phyloP scores from a whole-genome alignment of 2,797 vertebrate species.

The Coreius guichenoti region DNA sequence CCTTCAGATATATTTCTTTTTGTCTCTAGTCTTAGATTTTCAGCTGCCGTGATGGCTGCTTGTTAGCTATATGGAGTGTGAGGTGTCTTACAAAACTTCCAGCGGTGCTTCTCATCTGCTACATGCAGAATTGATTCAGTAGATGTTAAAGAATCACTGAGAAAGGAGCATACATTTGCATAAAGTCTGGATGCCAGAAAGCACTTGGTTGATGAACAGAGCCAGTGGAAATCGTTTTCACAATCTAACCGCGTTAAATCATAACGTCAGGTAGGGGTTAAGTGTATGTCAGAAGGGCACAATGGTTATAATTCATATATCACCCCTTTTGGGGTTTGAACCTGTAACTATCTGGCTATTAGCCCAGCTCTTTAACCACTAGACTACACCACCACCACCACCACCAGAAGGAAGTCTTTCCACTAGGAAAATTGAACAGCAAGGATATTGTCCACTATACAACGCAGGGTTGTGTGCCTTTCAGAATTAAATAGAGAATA shows the following conservation, averaged over 20 bases:
- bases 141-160: slow-evolving; percentile 2
- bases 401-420: slow-evolving; percentile 15
- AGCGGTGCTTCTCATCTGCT: background rate
- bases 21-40: slow-evolving; percentile 12
- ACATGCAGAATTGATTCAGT: background rate
- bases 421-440: slow-evolving; percentile 6
- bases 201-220: slow-evolving; percentile 21
- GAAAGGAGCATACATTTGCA: slow-evolving; percentile 13
- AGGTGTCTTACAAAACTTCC: slow-evolving; percentile 28
- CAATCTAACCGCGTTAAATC: slow-evolving; percentile 7
- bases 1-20: slow-evolving; percentile 17
- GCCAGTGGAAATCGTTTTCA: slow-evolving; percentile 10
- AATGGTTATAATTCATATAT: slow-evolving; percentile 21
- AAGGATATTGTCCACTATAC: slow-evolving; percentile 10
- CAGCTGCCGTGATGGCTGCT: slow-evolving; percentile 9
- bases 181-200: background rate
- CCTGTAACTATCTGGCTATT: slow-evolving; percentile 26
- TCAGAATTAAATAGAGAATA: background rate
- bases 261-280: slow-evolving; percentile 2
- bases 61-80: background rate
- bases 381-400: background rate
- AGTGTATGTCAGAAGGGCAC: slow-evolving; percentile 22
- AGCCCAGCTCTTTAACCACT: slow-evolving; percentile 15
- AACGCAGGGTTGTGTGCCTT: background rate
- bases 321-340: slow-evolving; percentile 6